Evolutionary conservation across 2,113 vertebrate species (phyloP), one percentile per base, ranked within the genome.

Genomic region (Setophaga petechia): DNA sequence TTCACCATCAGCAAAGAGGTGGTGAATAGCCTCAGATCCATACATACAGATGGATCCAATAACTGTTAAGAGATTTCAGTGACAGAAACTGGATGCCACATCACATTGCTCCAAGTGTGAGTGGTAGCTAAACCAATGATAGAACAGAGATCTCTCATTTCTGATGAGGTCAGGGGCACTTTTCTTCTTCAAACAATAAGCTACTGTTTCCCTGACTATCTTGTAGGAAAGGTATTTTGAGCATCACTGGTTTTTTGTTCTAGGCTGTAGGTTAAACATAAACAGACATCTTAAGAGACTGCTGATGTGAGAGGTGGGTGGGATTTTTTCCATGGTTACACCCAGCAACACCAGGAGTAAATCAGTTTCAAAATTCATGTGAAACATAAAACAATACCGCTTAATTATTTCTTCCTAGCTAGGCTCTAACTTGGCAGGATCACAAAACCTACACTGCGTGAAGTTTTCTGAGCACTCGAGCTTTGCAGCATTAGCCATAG

Each of bases 361-460:
- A 92, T 78, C 44, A 86, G 84, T 84, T 91, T 95, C 57, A 90
- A 95, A 96, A 93, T 84, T 93, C 13, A 68, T 47, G n/a, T 28
- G 54, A 69, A 93, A 87, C 54, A 89, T 74, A 89, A 68, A 84
- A 83, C 44, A 87, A 6, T 20, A 90, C 23, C 0, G 1, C 58
- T 71, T 92, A 76, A 87, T 93, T 90, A 84, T 87, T 95, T 95
- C 83, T 81, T 90, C 85, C 90, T 87, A 83, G 54, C 89, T 80
- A 94, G 55, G 51, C 57, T 76, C 33, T 76, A 72, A 54, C 67
- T 93, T 94, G 93, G 88, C 73, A 59, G 49, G 43, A 47, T 51
- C 46, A 59, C 84, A 69, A 87, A 89, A 62, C 27, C 59, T 83
- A 77, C 52, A 39, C 54, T 80, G 33, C 3, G 0, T 67, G 39